phyloP scores from a whole-genome alignment of 2,797 vertebrate genomes.

The Periophthalmus magnuspinnatus region DNA sequence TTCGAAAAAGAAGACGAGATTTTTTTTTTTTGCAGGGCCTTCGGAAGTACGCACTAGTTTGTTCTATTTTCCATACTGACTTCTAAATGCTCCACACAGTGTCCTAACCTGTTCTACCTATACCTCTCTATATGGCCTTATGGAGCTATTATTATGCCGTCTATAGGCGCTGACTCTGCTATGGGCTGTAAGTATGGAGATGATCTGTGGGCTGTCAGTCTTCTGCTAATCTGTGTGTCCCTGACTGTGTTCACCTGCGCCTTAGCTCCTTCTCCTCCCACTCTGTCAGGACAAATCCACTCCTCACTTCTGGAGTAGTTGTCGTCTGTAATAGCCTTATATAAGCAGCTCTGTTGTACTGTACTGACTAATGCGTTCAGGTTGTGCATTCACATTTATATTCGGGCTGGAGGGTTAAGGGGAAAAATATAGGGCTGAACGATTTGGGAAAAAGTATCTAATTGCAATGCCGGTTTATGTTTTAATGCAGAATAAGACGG shows the following conservation, averaged over 20 bases:
- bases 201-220: slow-evolving; percentile 51
- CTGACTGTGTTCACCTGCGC: slow-evolving; percentile 48
- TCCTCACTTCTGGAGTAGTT: slow-evolving; percentile 19
- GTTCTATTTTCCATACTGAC: neutral
- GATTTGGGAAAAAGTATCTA: no score
- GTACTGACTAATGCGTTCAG: neutral
- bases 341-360: slow-evolving; percentile 5
- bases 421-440: no score
- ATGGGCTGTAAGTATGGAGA: slow-evolving; percentile 29
- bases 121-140: neutral
- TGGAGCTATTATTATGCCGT: neutral
- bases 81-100: neutral
- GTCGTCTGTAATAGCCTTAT: slow-evolving; percentile 8
- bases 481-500: no score
- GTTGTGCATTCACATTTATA: slow-evolving; percentile 29
- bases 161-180: slow-evolving; percentile 20
- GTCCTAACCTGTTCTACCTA: slow-evolving; percentile 1
- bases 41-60: neutral
- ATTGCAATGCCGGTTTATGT: no score
- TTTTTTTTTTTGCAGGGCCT: no score
- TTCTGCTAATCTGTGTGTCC: slow-evolving; percentile 54
- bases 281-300: slow-evolving; percentile 40
- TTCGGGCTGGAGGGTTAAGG: no score
- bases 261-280: slow-evolving; percentile 36
- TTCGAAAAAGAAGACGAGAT: no score